phyloP scores from a whole-genome alignment of 2,113 vertebrate genomes.

The Pelecanoides urinatrix region DNA sequence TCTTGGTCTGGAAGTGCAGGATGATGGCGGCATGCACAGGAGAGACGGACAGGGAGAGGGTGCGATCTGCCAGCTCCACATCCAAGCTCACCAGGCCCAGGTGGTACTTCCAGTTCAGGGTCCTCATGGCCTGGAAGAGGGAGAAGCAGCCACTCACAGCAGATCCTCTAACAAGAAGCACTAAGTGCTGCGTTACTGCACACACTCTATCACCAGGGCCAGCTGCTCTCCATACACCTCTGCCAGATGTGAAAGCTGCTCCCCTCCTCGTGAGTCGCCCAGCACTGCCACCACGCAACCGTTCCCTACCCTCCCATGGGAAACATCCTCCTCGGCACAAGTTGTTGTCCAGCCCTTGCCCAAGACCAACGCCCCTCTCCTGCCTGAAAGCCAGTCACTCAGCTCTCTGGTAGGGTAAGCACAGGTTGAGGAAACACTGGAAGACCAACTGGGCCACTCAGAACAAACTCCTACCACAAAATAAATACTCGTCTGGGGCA shows the following conservation, averaged over 20 bases:
- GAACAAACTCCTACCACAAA: neutral
- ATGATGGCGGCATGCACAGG: conserved; percentile 94
- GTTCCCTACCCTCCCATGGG: neutral
- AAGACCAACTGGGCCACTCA: neutral
- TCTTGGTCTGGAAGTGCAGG: conserved; percentile 93
- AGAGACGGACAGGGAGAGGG: conserved; percentile 86
- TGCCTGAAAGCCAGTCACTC: neutral
- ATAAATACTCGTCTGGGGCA: neutral
- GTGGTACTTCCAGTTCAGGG: conserved; percentile 96
- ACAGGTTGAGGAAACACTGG: neutral
- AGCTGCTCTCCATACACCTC: neutral
- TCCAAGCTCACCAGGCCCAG: conserved; percentile 93
- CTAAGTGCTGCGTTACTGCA: neutral
- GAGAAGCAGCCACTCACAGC: neutral
- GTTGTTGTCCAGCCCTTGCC: neutral
- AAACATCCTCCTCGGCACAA: neutral
- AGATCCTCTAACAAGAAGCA: neutral
- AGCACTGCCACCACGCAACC: neutral
- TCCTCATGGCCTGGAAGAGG: conserved; percentile 89
- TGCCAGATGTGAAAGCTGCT: neutral
- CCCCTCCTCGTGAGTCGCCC: neutral
- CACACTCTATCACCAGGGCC: neutral
- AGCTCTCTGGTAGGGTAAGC: neutral
- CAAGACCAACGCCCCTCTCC: neutral
- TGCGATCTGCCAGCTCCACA: conserved; percentile 92